Evolutionary conservation across 2,888 invertebrate genomes (phyloP), one percentile per base, ranked within the genome.

Genomic region (Nymphalis urticae): DNA sequence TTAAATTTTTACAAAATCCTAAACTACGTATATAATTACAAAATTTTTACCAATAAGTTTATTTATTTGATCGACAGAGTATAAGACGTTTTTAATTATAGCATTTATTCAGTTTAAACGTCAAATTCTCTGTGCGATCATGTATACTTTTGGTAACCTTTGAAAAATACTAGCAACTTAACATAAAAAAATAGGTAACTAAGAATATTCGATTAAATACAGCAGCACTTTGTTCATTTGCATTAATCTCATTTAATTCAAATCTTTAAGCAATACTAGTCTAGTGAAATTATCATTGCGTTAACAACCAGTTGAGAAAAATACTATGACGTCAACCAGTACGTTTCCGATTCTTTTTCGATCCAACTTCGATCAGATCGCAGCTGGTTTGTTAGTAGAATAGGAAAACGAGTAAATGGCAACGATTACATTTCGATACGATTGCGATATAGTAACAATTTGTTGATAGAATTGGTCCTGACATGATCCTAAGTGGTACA

Each of bases 101-200:
- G 16, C 0, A 24, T 2, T 5, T 2, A 24, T 27, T 24, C 1
- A 16, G 4, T 16, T 16, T 53, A 13, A 6, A 27, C 13, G 53
- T 53, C 16, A 61, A 60, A 75, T 71, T 77, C 75, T 77, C 75
- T 69, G 70, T 66, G 58, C 72, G 68, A 74, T 71, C 70, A 64
- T 70, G 70, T 72, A 74, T 66, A 67, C 67, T 69, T 70, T 68
- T 72, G 79, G 84, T 83, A 86, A 86, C 85, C 84, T 83, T 85
- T 85, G 82, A 83, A 84, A 85, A 83, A 81, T 56, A 56, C 32
- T 50, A 50, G 66, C 73, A 24, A 1, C 51, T 73, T 76, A 67
- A 70, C 32, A 32, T 60, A 67, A 56, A 32, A n/a, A 32, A 7
- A 62, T 64, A 66, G 66, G 62, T 72, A 71, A 69, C 67, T 71